Conservation (phyloP, 2,888 invertebrate species). For the Anthophora plumipes region DNA sequence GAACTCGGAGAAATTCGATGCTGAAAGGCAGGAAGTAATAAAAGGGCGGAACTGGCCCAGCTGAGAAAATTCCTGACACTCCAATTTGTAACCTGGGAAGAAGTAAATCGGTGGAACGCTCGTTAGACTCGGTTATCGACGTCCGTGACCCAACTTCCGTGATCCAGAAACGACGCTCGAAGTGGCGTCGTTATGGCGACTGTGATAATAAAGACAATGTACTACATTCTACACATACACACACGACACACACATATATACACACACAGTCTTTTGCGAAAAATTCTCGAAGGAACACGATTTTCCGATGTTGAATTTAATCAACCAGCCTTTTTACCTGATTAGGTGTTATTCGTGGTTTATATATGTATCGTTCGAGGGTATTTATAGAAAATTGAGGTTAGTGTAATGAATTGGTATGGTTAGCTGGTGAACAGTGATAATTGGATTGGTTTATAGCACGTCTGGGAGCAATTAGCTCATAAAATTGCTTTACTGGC, state of each 20-base stretch:
- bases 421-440: background rate
- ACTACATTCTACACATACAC: no score
- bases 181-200: conserved; percentile 38
- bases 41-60: background rate
- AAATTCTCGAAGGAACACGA: background rate
- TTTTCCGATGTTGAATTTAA: background rate
- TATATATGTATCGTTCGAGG: background rate
- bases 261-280: background rate
- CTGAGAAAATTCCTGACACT: conserved; percentile 43
- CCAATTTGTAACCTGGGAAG: conserved; percentile 41
- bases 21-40: conserved; percentile 21
- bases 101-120: conserved; percentile 46
- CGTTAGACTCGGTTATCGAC: conserved; percentile 45
- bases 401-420: background rate
- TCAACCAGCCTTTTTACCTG: background rate
- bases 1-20: background rate
- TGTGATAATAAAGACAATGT: conserved; percentile 20
- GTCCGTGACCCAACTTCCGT: conserved; percentile 28
- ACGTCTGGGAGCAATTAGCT: conserved; percentile 2
- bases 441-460: background rate
- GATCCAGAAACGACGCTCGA: conserved; percentile 26
- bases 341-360: background rate
- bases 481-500: background rate
- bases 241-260: no score
- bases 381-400: background rate